Conservation (phyloP, 2,888 invertebrate species). For the Lissonota sp. region DNA sequence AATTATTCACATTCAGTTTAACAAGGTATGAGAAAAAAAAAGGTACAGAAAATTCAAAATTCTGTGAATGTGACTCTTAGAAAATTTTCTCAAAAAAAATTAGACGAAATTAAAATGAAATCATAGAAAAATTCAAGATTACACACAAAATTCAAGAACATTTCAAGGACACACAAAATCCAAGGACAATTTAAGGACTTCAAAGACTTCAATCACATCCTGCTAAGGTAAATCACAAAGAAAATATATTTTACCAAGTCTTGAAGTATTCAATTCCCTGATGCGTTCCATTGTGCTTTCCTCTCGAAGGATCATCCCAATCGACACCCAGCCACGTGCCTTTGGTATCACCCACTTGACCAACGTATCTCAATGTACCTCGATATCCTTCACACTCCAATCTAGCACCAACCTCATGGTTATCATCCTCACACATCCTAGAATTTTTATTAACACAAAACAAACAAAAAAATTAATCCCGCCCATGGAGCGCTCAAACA, state of each 20-base stretch:
- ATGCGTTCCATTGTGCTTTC: constrained; percentile 96
- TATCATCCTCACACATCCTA: constrained; percentile 80
- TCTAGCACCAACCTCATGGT: constrained; percentile 83
- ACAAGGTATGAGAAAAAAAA: no score
- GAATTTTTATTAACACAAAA: constrained; percentile 49
- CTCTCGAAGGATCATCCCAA: constrained; percentile 95
- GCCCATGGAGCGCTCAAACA: neutral
- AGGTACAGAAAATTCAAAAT: no score
- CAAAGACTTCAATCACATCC: no score
- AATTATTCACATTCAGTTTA: no score
- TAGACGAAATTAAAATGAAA: no score
- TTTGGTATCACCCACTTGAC: constrained; percentile 83
- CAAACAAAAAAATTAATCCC: constrained; percentile 23
- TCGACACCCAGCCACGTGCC: constrained; percentile 96
- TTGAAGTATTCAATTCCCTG: constrained; percentile 93
- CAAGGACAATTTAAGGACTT: no score
- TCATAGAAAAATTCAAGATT: no score
- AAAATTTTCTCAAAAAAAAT: no score
- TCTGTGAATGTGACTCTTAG: no score
- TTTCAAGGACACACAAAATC: no score
- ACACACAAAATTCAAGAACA: no score
- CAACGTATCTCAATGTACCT: constrained; percentile 85
- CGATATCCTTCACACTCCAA: constrained; percentile 84
- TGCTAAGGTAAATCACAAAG: neutral
- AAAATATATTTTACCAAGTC: constrained; percentile 85